Conservation (phyloP, 2,797 vertebrate genomes). For the Hirundo rustica region DNA sequence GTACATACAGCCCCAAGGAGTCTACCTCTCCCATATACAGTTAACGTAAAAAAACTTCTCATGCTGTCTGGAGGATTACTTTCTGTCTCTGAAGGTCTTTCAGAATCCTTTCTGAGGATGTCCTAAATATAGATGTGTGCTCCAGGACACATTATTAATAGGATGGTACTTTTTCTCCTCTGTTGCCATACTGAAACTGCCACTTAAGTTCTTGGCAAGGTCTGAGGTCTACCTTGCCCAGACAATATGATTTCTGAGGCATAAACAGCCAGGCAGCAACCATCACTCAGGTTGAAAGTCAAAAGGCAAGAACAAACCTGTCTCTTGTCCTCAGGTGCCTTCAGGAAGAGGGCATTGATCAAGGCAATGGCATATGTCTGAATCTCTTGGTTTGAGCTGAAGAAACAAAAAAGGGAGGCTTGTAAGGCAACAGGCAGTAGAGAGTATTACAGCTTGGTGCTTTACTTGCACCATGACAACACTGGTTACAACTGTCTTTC, state of each 20-base stretch:
- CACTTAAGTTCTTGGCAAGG: not conserved
- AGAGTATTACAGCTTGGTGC: not conserved
- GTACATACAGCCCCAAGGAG: not conserved
- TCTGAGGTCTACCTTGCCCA: not conserved
- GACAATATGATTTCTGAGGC: not conserved
- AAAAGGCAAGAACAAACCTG: slow-evolving; percentile 84
- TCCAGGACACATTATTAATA: not conserved
- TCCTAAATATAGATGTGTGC: not conserved
- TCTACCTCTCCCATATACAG: not conserved
- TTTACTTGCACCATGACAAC: not conserved
- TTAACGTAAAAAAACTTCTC: not conserved
- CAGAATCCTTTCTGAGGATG: not conserved
- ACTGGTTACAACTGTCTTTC: not conserved
- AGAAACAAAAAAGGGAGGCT: slow-evolving; percentile 11
- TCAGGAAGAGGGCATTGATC: slow-evolving; percentile 98
- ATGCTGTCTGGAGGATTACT: not conserved
- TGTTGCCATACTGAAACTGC: not conserved
- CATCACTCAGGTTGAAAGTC: slow-evolving; percentile 1
- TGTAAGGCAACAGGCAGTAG: not conserved
- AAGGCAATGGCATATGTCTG: slow-evolving; percentile 98
- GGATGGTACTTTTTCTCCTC: not conserved
- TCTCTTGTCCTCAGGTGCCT: slow-evolving; percentile 95
- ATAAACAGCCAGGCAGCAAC: not conserved
- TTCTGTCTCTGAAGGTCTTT: not conserved
- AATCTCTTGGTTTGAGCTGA: slow-evolving; percentile 98